These are phyloP conservation scores for Camponotus floridanus DNA, from an alignment of 1,140 invertebrate species.

Conservation along the genomic window DNA sequence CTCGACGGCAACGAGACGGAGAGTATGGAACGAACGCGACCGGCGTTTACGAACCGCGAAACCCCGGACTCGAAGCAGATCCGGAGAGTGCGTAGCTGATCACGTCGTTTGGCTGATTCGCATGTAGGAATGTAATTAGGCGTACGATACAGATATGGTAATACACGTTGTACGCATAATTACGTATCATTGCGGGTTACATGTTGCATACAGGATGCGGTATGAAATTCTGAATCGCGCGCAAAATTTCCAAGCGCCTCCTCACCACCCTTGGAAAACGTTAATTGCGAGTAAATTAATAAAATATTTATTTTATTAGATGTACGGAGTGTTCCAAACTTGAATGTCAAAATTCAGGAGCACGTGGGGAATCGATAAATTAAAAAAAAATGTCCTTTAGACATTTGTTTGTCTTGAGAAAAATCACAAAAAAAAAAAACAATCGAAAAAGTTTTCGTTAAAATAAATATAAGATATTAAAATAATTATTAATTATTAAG, in stretches of 20 bases:
- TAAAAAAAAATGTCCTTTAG: too few species aligned
- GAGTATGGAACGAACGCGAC: constrained; percentile 61
- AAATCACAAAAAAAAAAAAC: too few species aligned
- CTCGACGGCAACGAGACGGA: constrained; percentile 75
- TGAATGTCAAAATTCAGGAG: too few species aligned
- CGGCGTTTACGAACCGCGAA: constrained; percentile 48
- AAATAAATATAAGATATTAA: too few species aligned
- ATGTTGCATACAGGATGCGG: constrained; percentile 1
- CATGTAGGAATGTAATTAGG: constrained; percentile 74
- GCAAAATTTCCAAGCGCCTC: not conserved
- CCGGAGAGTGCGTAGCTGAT: constrained; percentile 38
- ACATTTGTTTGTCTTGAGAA: too few species aligned
- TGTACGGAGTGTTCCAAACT: too few species aligned
- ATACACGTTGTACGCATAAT: constrained; percentile 49
- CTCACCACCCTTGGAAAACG: not conserved
- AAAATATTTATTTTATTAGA: too few species aligned
- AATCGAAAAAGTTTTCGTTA: too few species aligned
- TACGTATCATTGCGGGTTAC: constrained; percentile 31
- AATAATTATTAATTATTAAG: too few species aligned
- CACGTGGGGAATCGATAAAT: too few species aligned
- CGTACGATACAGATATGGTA: constrained; percentile 71
- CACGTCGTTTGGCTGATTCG: constrained; percentile 50
- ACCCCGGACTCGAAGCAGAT: constrained; percentile 12
- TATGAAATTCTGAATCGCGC: constrained; percentile 20
- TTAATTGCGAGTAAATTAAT: not conserved